phyloP scores from a whole-genome alignment of 2,888 invertebrate species.

The Heliconius erato region DNA sequence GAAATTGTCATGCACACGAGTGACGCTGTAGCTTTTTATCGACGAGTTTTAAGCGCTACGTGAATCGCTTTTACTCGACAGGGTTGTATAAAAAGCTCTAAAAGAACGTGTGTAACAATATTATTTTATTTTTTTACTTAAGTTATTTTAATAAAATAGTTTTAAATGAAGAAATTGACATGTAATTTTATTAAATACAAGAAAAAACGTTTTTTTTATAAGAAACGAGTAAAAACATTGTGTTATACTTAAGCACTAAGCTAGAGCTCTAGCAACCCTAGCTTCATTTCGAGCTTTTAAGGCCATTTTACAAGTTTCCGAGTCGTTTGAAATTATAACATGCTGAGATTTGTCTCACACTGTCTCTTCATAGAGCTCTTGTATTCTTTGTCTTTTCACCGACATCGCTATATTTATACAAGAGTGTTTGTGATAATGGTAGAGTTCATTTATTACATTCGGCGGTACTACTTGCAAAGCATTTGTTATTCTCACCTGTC shows the following conservation, averaged over 20 bases:
- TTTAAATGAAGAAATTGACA: not conserved
- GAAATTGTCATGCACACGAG: slow-evolving; percentile 40
- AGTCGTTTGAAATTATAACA: slow-evolving; percentile 33
- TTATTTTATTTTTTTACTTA: not conserved
- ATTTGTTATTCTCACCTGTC: slow-evolving; percentile 22
- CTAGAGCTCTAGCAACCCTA: slow-evolving; percentile 17
- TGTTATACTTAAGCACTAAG: not conserved
- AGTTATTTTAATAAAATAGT: not conserved
- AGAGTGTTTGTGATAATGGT: not conserved
- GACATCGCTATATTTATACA: slow-evolving; percentile 10
- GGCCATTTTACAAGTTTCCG: slow-evolving; percentile 37
- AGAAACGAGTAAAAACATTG: not conserved
- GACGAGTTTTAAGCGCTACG: slow-evolving; percentile 35
- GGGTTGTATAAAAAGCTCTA: not conserved
- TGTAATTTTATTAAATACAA: not conserved
- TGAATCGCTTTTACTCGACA: slow-evolving; percentile 10
- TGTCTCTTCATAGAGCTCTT: slow-evolving; percentile 2
- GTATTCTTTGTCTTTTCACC: slow-evolving; percentile 9
- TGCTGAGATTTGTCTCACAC: slow-evolving; percentile 25
- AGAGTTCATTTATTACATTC: slow-evolving; percentile 14
- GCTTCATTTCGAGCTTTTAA: slow-evolving; percentile 32
- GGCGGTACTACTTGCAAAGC: not conserved
- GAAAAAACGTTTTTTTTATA: not conserved
- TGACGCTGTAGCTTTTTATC: slow-evolving; percentile 39
- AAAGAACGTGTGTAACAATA: no score